A percentile compares a stretch with the other conserved stretches of the same genome.
Conservation (phyloP, 2,888 invertebrate genomes). For the Auanema freiburgensis region DNA sequence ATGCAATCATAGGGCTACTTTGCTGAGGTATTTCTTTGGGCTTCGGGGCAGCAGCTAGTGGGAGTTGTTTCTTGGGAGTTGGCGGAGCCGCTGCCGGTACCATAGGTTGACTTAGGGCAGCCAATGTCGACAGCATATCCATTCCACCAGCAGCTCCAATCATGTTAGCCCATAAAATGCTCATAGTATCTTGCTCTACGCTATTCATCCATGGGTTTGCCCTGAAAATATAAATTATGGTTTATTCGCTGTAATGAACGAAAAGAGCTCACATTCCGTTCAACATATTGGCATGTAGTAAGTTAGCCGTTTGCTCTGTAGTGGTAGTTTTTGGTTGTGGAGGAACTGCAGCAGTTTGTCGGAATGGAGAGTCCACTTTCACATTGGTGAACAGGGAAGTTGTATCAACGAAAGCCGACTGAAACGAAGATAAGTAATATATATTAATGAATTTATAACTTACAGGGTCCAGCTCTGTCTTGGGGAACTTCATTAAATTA, state of each 20-base stretch:
- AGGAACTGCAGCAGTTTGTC: constrained; percentile 25
- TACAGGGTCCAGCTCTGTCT: constrained; percentile 20
- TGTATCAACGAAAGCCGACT: constrained; percentile 18
- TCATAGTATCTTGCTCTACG: constrained; percentile 34
- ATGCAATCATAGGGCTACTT: constrained; percentile 9
- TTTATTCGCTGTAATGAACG: neutral
- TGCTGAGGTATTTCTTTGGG: constrained; percentile 10
- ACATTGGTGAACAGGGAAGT: constrained; percentile 39
- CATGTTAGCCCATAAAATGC: constrained; percentile 43
- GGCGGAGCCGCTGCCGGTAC: constrained; percentile 1
- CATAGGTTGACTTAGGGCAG: constrained; percentile 26
- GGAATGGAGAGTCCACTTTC: constrained; percentile 40
- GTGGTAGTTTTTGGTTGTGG: constrained; percentile 23
- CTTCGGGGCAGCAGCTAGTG: neutral
- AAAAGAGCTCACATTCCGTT: constrained; percentile 25
- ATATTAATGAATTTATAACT: neutral
- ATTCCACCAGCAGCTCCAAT: constrained; percentile 30
- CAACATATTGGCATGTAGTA: constrained; percentile 34
- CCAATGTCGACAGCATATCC: constrained; percentile 37
- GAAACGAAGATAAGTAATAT: neutral
- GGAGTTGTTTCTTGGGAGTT: neutral
- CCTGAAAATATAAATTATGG: neutral
- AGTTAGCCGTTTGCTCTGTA: constrained; percentile 23
- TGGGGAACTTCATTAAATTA: constrained; percentile 26
- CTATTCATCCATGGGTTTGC: constrained; percentile 28